Evolutionary conservation across 2,888 invertebrate species (phyloP), one percentile per base, ranked within the genome.

Genomic region (Andrena bicolor): DNA sequence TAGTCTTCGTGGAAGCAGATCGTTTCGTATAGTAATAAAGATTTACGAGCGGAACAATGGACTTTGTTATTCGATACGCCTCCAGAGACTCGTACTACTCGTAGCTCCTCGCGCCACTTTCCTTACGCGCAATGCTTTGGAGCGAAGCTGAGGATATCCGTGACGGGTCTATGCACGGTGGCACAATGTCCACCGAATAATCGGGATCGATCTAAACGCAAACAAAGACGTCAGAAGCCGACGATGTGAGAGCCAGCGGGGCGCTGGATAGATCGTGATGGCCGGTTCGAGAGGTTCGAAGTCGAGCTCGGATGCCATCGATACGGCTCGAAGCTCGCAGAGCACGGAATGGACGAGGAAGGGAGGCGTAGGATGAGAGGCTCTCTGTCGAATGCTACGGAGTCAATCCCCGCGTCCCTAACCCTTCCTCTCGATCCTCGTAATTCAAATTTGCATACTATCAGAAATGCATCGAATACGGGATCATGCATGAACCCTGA

Each of bases 381-480:
- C 51, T 63, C 75, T 77, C 70, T 68, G 49, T 65, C 58, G 63
- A 65, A 70, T 65, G 68, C 70, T 48, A 32, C 30, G 56, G 28
- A 66, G 63, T 70, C 76, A 76, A 86, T 80, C 65, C 69, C 60
- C 63, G 74, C 79, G 28, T 5, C 41, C 61, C 81, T 76, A 76
- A 81, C 77, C 84, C 74, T 76, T 65, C 64, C 64, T 20, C 63
- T 61, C 56, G 58, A 48, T 63, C 79, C 68, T 66, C 64, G 83
- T 86, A 88, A 85, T 85, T 86, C 80, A 85, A 87, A 89, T 89
- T 89, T 89, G 83, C 88, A 87, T 87, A 82, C 85, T 84, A 85
- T 87, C 88, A 87, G 84, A 85, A 88, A 90, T 89, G 87, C 89
- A 88, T 89, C 80, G 82, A 88, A 84, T 85, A 84, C 79, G 74